These are phyloP conservation scores for Oegoconia quadripuncta DNA, from an alignment of 2,888 invertebrate species.

Conservation along the genomic window DNA sequence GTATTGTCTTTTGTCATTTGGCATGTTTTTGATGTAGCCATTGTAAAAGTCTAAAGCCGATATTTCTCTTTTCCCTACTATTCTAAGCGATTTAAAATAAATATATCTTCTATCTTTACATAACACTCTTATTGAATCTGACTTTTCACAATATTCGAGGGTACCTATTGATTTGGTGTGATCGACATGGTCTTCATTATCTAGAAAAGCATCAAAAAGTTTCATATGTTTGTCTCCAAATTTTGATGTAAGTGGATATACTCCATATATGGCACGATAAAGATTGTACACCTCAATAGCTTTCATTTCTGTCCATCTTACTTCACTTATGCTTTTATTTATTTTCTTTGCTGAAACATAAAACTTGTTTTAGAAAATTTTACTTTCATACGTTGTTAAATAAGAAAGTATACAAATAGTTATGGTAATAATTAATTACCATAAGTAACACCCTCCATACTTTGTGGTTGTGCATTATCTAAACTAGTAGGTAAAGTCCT, in stretches of 20 bases:
- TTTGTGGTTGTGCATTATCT: slow-evolving; percentile 79
- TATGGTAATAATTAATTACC: slow-evolving; percentile 71
- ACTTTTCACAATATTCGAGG: slow-evolving; percentile 78
- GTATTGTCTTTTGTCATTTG: slow-evolving; percentile 43
- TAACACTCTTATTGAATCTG: slow-evolving; percentile 80
- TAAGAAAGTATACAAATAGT: slow-evolving; percentile 8
- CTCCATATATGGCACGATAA: slow-evolving; percentile 83
- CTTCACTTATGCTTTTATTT: slow-evolving; percentile 75
- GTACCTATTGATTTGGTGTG: slow-evolving; percentile 70
- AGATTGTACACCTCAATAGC: slow-evolving; percentile 84
- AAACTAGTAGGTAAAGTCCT: slow-evolving; percentile 80
- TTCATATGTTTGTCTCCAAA: slow-evolving; percentile 82
- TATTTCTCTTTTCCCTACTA: slow-evolving; percentile 86
- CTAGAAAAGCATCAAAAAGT: slow-evolving; percentile 77
- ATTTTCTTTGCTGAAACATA: slow-evolving; percentile 86
- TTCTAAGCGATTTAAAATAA: slow-evolving; percentile 80
- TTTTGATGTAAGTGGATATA: slow-evolving; percentile 80
- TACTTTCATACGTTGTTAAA: neutral
- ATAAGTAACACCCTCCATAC: slow-evolving; percentile 80
- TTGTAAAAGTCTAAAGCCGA: slow-evolving; percentile 90
- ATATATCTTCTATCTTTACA: slow-evolving; percentile 84
- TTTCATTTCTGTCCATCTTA: slow-evolving; percentile 83
- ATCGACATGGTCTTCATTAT: slow-evolving; percentile 31
- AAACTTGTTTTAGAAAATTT: neutral
- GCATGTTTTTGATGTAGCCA: slow-evolving; percentile 86